Conservation (phyloP, 1,140 invertebrate genomes). For the Hesperophylax magnus region DNA sequence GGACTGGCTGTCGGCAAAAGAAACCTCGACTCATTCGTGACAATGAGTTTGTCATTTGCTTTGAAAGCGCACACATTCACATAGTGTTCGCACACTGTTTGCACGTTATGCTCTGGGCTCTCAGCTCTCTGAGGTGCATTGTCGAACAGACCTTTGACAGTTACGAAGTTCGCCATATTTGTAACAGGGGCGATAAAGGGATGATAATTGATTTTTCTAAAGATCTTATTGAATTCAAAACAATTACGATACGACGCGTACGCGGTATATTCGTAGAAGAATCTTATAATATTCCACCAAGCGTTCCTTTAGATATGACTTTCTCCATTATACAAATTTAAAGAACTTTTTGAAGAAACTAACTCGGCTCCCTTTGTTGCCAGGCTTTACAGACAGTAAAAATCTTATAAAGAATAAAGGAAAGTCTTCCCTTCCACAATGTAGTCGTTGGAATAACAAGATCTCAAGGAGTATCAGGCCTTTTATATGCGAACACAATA, state of each 20-base stretch:
- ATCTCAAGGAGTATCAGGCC: slow-evolving; percentile 33
- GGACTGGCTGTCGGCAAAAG: slow-evolving; percentile 38
- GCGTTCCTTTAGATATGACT: slow-evolving; percentile 34
- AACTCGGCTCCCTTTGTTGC: slow-evolving; percentile 32
- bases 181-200: neutral
- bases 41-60: slow-evolving; percentile 53
- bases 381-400: slow-evolving; percentile 35
- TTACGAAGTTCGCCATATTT: slow-evolving; percentile 13
- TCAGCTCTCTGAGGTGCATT: slow-evolving; percentile 6
- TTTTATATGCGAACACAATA: slow-evolving; percentile 43
- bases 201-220: slow-evolving; percentile 2
- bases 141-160: slow-evolving; percentile 20
- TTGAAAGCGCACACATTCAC: slow-evolving; percentile 45
- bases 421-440: slow-evolving; percentile 38
- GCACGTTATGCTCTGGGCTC: neutral
- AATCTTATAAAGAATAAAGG: slow-evolving; percentile 43
- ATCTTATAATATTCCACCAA: slow-evolving; percentile 5
- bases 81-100: slow-evolving; percentile 34
- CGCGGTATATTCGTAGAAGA: slow-evolving; percentile 8
- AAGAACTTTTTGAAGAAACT: slow-evolving; percentile 39
- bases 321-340: slow-evolving; percentile 33
- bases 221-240: neutral
- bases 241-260: neutral
- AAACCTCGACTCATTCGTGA: slow-evolving; percentile 53
- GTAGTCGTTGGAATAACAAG: slow-evolving; percentile 41